Evolutionary conservation across 2,888 invertebrate genomes (phyloP), one percentile per base, ranked within the genome.

Genomic region (Hypselothyrea guttata): DNA sequence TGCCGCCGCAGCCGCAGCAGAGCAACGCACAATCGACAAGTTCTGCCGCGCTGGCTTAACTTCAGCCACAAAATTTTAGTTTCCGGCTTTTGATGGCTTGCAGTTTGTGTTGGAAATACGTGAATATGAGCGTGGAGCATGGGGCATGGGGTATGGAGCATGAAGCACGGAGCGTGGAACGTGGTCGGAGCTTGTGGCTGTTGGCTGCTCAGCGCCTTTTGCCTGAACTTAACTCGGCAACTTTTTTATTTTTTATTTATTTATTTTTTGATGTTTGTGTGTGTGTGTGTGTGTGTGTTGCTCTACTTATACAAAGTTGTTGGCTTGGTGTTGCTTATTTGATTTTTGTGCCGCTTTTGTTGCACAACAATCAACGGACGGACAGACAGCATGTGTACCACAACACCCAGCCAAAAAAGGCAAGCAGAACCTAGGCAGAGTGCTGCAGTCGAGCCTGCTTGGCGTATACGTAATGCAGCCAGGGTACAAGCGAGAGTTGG

Each of bases 1-100:
- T 63, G 58, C 74, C 34, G 53, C 81, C 57, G 41, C 63, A 73
- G 28, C 53, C 12, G 15, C 35, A 35, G 4, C 15, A 37, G 15
- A 9, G 35, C 67, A 71, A 76, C 79, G 79, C 82, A 82, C 64
- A 84, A 84, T 77, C 85, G 77, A 82, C 84, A 77, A 77, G 83
- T 75, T 84, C 48, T 75, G 72, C 83, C 22, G 68, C 77, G 79
- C 68, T 77, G 77, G 71, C 84, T 78, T 71, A 84, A 77, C 85
- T 77, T 77, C 58, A 71, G 75, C 72, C 83, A 67, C 85, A 78
- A 84, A 74, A 81, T 82, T 84, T 65, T 78, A 71, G 77, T 77
- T 76, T 77, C 85, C 77, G 77, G 68, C 79, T 77, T 77, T 77
- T 77, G 85, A 84, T 82, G 83, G 72, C 75, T 82, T 75, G 53